Base-by-base conservation (phyloP, 1,140 invertebrate species). In the Micrasema longulum region DNA sequence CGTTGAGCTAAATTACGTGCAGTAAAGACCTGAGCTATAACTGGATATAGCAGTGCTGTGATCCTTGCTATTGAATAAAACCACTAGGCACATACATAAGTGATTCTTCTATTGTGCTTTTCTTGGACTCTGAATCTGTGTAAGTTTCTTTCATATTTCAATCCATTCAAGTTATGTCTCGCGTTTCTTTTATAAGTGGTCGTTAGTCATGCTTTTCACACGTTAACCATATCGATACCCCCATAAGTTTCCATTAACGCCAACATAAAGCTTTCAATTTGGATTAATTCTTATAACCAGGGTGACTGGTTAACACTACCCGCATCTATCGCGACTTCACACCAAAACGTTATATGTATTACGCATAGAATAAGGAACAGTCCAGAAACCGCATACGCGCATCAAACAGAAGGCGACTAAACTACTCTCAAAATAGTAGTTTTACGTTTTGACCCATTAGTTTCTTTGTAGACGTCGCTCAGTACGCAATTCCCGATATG, bases 181-280 rank as follows among this genome's bases (percentile, higher is more conserved):
- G n/a, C n/a, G n/a, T n/a, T n/a, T n/a, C n/a, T n/a, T n/a, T n/a
- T n/a, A n/a, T n/a, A n/a, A n/a, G n/a, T n/a, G n/a, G n/a, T n/a
- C n/a, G n/a, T n/a, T n/a, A n/a, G n/a, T n/a, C n/a, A n/a, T n/a
- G n/a, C n/a, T n/a, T n/a, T n/a, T 38, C 36, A 38, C n/a, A 16
- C 50, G 22, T 53, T 22, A 22, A n/a, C 12, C 50, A 23, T n/a
- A 53, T 53, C 26, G 50, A 53, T 22, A 53, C 50, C 50, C 50
- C 26, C 50, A 31, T 53, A 53, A 53, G 50, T 53, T 12, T 7
- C 50, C 50, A 53, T 53, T 12, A 52, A 20, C 22, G 20, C 50
- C n/a, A 31, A 18, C 50, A 53, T 53, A 53, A 53, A 53, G 18
- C 50, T 18, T 53, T 23, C 50, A 53, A 53, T 53, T 53, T 22